Evolutionary conservation across 2,888 invertebrate genomes (phyloP), one percentile per base, ranked within the genome.

Genomic region (Synergus gifuensis): DNA sequence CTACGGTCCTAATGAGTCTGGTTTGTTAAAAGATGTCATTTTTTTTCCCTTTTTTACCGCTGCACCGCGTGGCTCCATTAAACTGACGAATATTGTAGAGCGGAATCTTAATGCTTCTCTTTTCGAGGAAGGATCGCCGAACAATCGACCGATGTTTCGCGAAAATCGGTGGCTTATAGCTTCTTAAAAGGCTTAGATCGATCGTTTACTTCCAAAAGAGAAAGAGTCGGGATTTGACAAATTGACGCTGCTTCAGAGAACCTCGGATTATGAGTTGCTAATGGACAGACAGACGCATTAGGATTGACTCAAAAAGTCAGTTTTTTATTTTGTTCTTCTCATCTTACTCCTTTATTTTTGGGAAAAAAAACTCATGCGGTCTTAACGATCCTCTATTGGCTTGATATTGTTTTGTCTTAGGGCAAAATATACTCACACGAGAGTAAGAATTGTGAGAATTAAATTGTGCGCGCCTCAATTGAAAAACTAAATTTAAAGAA

Each of bases 1-100:
- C 85, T 87, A 86, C 85, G 82, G 83, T 86, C 89, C 91, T 92
- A 92, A 92, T 92, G 92, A 92, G 92, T 91, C 90, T 89, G 92
- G 90, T 90, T 88, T 91, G 92, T 92, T 92, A 92, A 92, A 91
- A 91, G 89, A 90, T 87, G 84, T 76, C 78, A 77, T 79, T 84
- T 79, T 83, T 81, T 82, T 80, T 84, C 85, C 82, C 84, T 85
- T 84, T 87, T 88, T 87, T 85, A 83, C 84, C 84, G 78, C 82
- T 82, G 76, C 73, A 42, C 81, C 66, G 76, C 77, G 42, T 76
- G 76, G 76, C 84, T 88, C 86, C 88, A 88, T 88, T 88, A 87
- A 83, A 79, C 78, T 78, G 81, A 82, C 85, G 80, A 85, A 89
- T 88, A 89, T 89, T 88, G 88, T 87, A 85, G 77, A 83, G 69